Evolutionary conservation across 2,888 invertebrate genomes (phyloP).

Genomic region (Zelleria hepariella): DNA sequence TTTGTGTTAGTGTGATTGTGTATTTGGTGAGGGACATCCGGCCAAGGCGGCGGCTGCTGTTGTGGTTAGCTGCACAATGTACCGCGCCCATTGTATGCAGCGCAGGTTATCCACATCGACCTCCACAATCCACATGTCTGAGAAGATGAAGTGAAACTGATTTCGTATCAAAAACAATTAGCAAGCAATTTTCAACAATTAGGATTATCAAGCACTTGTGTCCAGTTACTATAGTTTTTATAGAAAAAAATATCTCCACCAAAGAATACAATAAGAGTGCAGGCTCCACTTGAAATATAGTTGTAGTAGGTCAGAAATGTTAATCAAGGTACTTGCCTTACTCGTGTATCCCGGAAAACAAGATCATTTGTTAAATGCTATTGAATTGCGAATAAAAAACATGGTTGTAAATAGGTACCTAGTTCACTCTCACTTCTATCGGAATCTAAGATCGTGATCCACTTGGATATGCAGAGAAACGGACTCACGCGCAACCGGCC

Average conservation of each 20-base stretch:
- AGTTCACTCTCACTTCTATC: slow-evolving; percentile 36
- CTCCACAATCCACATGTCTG: too few species aligned
- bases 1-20: slow-evolving; percentile 68
- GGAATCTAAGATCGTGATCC: slow-evolving; percentile 25
- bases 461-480: slow-evolving; percentile 30
- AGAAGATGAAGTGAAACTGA: too few species aligned
- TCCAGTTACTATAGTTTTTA: too few species aligned
- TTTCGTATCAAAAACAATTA: too few species aligned
- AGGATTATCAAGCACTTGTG: too few species aligned
- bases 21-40: slow-evolving; percentile 64
- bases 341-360: slow-evolving; percentile 2
- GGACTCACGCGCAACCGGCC: slow-evolving; percentile 6
- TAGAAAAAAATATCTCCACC: too few species aligned
- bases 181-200: too few species aligned
- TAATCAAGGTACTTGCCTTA: background rate
- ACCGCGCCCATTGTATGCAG: background rate
- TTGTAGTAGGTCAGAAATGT: background rate
- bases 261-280: too few species aligned
- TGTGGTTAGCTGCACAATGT: background rate
- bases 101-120: too few species aligned
- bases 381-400: background rate
- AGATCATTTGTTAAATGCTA: background rate
- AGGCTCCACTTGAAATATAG: too few species aligned
- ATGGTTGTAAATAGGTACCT: slow-evolving; percentile 14
- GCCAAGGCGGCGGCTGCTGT: slow-evolving; percentile 26